Evolutionary conservation across 2,888 invertebrate species (phyloP).

Genomic region (Drosophila longiperda): DNA sequence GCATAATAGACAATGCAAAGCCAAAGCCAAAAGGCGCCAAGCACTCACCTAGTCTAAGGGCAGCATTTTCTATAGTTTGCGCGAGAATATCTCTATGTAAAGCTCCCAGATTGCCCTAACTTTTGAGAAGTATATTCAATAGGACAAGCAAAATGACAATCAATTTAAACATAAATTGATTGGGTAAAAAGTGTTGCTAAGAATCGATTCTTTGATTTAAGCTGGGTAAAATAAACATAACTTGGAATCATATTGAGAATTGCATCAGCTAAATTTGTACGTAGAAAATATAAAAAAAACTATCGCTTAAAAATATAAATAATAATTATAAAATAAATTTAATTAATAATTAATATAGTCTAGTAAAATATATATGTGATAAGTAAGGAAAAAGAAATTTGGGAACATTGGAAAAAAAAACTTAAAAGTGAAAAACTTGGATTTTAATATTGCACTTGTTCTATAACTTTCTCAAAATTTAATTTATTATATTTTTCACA

Average conservation of each 20-base stretch:
- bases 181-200: background rate
- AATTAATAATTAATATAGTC: no score
- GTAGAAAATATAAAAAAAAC: no score
- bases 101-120: constrained; percentile 11
- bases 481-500: rapidly evolving
- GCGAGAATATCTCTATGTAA: constrained; percentile 27
- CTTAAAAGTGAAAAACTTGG: background rate
- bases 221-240: rapidly evolving
- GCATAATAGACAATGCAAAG: constrained; percentile 58
- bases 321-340: background rate
- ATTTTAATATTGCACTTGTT: background rate
- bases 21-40: constrained; percentile 52
- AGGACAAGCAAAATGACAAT: no score
- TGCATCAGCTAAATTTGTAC: background rate
- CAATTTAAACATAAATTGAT: no score
- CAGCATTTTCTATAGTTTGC: constrained; percentile 28
- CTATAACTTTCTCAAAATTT: background rate
- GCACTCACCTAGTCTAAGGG: constrained; percentile 35
- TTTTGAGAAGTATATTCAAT: background rate
- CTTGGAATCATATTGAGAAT: background rate
- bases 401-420: no score
- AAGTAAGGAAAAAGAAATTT: no score
- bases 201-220: background rate
- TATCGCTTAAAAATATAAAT: background rate
- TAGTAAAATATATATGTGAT: no score